These are phyloP conservation scores for Ennomos fuscantarius DNA, from an alignment of 2,888 invertebrate genomes.

Conservation along the genomic window DNA sequence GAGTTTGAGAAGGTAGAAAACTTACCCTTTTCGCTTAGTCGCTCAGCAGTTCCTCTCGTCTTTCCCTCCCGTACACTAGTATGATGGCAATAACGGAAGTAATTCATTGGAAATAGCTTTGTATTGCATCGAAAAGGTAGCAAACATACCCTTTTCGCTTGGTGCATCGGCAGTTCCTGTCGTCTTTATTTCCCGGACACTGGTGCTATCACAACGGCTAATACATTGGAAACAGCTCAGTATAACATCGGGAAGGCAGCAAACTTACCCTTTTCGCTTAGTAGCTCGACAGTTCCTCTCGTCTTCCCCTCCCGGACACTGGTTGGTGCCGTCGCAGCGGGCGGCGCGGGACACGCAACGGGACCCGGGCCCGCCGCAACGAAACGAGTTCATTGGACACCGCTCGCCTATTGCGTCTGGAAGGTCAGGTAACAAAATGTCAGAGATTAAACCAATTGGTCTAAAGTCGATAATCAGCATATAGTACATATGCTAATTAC, in stretches of 20 bases:
- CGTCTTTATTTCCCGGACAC: conserved; percentile 77
- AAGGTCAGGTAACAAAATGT: neutral
- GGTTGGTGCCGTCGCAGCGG: conserved; percentile 91
- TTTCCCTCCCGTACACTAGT: conserved; percentile 83
- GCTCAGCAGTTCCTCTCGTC: conserved; percentile 89
- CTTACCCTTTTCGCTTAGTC: conserved; percentile 82
- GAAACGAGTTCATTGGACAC: conserved; percentile 90
- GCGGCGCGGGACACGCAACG: conserved; percentile 91
- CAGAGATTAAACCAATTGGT: too few species aligned
- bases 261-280: conserved; percentile 79
- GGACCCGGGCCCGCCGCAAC: conserved; percentile 87
- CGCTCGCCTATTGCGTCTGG: conserved; percentile 64
- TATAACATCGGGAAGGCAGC: conserved; percentile 1
- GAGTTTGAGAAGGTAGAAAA: conserved; percentile 1
- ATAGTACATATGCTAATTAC: too few species aligned
- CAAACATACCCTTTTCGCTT: too few species aligned
- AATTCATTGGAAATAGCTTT: too few species aligned
- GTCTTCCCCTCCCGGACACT: conserved; percentile 92
- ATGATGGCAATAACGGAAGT: too few species aligned
- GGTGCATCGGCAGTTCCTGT: too few species aligned
- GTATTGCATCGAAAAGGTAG: too few species aligned
- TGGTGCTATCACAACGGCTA: conserved; percentile 93
- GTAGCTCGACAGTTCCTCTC: conserved; percentile 88
- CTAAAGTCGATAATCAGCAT: too few species aligned
- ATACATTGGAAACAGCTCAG: conserved; percentile 87